Conservation (phyloP, 2,888 invertebrate genomes). For the Pandemis cinnamomeana region DNA sequence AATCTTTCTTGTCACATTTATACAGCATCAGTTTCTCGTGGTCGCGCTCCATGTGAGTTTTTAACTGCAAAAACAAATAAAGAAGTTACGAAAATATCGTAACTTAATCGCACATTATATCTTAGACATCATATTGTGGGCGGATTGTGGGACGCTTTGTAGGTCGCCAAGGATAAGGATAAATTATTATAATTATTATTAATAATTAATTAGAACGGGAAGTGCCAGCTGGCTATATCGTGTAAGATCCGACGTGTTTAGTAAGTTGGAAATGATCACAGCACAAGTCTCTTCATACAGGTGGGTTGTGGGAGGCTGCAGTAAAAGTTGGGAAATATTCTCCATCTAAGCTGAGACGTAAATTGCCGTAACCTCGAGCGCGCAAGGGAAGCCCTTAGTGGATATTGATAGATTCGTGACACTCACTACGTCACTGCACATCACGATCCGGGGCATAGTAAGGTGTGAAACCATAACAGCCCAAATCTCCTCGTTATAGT, state of each 20-base stretch:
- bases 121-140: neutral
- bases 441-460: too few relatives aligned
- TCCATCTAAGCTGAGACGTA: neutral
- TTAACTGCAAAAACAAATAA: conserved; percentile 55
- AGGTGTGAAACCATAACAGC: neutral
- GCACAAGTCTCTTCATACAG: neutral
- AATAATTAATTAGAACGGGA: too few relatives aligned
- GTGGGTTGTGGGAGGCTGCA: neutral
- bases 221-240: too few relatives aligned
- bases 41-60: conserved; percentile 67
- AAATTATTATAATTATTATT: too few relatives aligned
- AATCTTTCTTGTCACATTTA: conserved; percentile 60
- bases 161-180: too few relatives aligned
- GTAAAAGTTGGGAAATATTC: neutral
- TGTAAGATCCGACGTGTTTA: neutral
- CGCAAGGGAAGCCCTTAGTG: neutral
- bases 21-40: conserved; percentile 62
- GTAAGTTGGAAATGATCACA: neutral
- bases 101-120: neutral
- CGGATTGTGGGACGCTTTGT: neutral
- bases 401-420: too few relatives aligned
- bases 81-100: neutral
- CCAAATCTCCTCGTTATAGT: neutral
- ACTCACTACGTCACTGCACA: too few relatives aligned
- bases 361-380: neutral